Conservation (phyloP, 1,140 invertebrate species). For the Leguminivora glycinivorella region DNA sequence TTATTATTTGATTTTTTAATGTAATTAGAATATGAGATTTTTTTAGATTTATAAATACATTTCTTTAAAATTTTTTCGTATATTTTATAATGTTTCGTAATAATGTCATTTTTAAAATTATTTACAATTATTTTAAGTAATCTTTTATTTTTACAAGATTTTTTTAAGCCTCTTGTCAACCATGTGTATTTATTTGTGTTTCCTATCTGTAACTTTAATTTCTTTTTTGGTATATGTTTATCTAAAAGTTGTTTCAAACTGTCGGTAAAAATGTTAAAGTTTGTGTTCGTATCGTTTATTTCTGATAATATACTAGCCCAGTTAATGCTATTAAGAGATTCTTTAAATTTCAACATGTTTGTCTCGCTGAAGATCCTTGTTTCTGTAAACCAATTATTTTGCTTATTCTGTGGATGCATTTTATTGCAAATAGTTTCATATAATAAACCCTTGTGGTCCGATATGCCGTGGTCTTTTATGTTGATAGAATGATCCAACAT, state of each 20-base stretch:
- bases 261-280: background rate
- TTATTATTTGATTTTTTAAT: slow-evolving; percentile 14
- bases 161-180: slow-evolving; percentile 6
- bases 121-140: slow-evolving; percentile 6
- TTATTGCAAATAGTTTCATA: background rate
- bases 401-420: background rate
- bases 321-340: background rate
- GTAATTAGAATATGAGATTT: background rate
- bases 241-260: background rate
- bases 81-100: background rate
- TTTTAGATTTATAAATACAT: background rate
- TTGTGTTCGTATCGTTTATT: slow-evolving; percentile 2
- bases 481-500: background rate
- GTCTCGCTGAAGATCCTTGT: background rate
- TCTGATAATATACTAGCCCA: background rate
- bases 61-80: slow-evolving; percentile 25
- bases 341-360: slow-evolving; percentile 11
- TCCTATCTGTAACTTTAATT: background rate
- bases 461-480: slow-evolving; percentile 21
- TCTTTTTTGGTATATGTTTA: slow-evolving; percentile 10
- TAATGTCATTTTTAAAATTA: background rate
- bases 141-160: slow-evolving; percentile 12
- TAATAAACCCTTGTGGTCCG: slow-evolving; percentile 19
- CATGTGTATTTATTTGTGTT: background rate
- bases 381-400: background rate